These are phyloP conservation scores for Euura saliciscinereae DNA, from an alignment of 1,140 invertebrate species.

Conservation along the genomic window DNA sequence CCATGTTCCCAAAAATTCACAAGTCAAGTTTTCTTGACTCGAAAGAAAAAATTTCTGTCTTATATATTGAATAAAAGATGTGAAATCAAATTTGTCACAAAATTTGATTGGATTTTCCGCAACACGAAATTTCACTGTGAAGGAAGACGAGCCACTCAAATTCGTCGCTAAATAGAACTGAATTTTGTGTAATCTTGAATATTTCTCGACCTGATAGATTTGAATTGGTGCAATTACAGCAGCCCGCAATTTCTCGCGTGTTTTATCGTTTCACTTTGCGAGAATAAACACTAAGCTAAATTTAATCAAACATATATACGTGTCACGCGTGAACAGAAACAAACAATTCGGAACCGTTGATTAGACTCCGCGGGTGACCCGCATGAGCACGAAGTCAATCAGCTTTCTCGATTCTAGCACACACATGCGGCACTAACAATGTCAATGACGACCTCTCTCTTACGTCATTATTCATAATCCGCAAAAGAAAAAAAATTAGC, in stretches of 20 bases:
- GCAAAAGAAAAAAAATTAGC: neutral
- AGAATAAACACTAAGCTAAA: neutral
- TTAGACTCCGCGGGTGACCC: neutral
- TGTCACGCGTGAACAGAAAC: neutral
- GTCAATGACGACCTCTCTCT: neutral
- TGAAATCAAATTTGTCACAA: no score
- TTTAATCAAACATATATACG: neutral
- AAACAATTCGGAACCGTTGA: neutral
- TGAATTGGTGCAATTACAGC: neutral
- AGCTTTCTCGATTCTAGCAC: neutral
- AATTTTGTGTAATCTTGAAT: no score
- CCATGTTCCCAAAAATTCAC: no score
- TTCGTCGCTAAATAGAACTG: no score
- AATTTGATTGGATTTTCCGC: no score
- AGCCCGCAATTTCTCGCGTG: neutral
- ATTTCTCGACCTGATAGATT: no score
- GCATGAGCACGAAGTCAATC: neutral
- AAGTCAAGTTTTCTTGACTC: no score
- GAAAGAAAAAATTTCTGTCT: no score
- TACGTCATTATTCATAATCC: slow-evolving; percentile 4
- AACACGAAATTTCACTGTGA: no score
- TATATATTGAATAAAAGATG: no score
- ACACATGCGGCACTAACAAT: neutral
- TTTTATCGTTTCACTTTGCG: neutral
- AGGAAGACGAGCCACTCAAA: no score